Percentiles rank a stretch among this genome's conserved stretches.
phyloP scores from a whole-genome alignment of 2,113 vertebrate species.

The Coptodon rendalli region DNA sequence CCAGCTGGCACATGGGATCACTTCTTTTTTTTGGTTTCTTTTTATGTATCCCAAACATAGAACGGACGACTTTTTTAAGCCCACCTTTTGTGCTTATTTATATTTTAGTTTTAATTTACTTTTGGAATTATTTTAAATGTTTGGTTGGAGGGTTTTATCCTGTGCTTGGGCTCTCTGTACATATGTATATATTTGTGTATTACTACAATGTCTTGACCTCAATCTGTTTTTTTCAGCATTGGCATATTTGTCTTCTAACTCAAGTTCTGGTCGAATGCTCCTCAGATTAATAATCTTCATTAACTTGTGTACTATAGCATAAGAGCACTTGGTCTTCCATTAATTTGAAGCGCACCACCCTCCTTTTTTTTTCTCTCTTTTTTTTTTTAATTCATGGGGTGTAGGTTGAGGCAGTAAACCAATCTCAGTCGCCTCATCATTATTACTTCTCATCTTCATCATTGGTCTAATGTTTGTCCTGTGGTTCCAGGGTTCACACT shows the following conservation, averaged over 20 bases:
- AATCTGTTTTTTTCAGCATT: not conserved
- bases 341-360: not conserved
- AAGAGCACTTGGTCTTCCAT: not conserved
- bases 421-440: not conserved
- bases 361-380: not conserved
- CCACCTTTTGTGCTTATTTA: conserved; percentile 50
- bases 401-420: not conserved
- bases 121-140: conserved; percentile 40
- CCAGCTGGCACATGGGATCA: conserved; percentile 2
- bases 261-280: not conserved
- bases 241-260: not conserved
- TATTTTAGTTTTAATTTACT: conserved; percentile 45
- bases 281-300: conserved; percentile 11
- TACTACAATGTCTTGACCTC: not conserved
- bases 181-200: not conserved
- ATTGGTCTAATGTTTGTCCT: not conserved
- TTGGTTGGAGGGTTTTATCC: conserved; percentile 7
- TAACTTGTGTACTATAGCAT: not conserved
- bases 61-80: conserved; percentile 57
- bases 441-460: not conserved
- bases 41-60: conserved; percentile 4
- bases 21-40: not conserved
- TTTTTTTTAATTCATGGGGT: not conserved
- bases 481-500: not conserved
- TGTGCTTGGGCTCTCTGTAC: conserved; percentile 22